A percentile compares a stretch with the other conserved stretches of the same genome.
These are phyloP conservation scores for Nipponacmea schrenckii DNA, from an alignment of 2,888 invertebrate species.

Conservation along the genomic window DNA sequence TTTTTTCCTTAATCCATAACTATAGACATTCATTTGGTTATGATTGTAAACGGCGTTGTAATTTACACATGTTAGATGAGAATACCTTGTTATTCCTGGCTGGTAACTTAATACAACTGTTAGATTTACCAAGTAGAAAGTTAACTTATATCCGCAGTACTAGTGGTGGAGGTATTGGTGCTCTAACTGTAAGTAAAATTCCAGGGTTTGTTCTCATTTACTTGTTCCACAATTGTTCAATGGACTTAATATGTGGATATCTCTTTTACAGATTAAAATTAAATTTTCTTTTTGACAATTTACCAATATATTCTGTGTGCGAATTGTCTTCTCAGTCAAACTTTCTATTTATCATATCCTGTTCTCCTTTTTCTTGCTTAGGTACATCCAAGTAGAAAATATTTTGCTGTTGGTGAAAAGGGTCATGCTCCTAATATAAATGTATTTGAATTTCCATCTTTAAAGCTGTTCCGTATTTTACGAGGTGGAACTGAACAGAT, in stretches of 20 bases:
- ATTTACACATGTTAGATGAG: conserved; percentile 81
- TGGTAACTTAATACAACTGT: conserved; percentile 84
- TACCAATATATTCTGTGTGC: too few species aligned
- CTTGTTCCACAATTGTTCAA: too few species aligned
- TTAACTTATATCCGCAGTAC: conserved; percentile 80
- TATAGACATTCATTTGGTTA: conserved; percentile 86
- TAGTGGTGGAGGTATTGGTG: conserved; percentile 84
- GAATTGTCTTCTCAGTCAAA: too few species aligned
- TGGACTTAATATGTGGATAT: too few species aligned
- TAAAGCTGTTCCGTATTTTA: conserved; percentile 80
- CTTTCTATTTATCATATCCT: too few species aligned
- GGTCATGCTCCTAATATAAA: conserved; percentile 80
- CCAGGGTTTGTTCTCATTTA: background rate
- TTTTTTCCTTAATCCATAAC: conserved; percentile 19
- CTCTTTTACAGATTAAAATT: too few species aligned
- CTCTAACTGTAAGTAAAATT: conserved; percentile 75
- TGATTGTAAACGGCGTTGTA: conserved; percentile 83
- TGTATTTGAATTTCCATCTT: conserved; percentile 85
- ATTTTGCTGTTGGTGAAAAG: conserved; percentile 88
- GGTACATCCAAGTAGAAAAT: conserved; percentile 71
- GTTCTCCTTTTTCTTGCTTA: conserved; percentile 28
- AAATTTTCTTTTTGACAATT: too few species aligned
- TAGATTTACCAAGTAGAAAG: conserved; percentile 76
- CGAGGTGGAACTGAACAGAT: conserved; percentile 79
- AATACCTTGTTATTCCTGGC: conserved; percentile 81